Evolutionary conservation across 2,888 invertebrate genomes (phyloP).

Genomic region (Dolichopus griseipennis): DNA sequence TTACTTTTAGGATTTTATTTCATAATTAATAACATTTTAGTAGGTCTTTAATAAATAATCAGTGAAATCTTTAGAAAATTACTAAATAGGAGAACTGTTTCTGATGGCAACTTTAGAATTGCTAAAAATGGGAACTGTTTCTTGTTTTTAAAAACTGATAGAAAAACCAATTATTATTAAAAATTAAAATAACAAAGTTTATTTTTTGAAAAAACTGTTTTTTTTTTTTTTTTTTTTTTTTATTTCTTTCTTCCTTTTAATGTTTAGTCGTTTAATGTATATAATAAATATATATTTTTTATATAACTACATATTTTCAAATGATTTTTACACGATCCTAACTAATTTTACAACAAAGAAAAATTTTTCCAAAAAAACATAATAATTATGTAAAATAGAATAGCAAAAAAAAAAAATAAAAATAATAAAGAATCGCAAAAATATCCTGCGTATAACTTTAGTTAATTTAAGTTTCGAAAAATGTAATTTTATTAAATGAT

Average conservation of each 20-base stretch:
- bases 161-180: neutral
- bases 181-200: neutral
- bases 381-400: no score
- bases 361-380: neutral
- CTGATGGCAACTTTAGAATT: no score
- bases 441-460: neutral
- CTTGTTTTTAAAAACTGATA: no score
- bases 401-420: neutral
- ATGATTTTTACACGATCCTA: slow-evolving; percentile 1
- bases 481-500: neutral
- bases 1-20: no score
- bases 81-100: no score
- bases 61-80: no score
- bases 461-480: neutral
- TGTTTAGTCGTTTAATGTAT: neutral
- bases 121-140: no score
- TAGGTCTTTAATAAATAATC: no score
- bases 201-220: neutral
- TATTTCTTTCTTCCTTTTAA: neutral
- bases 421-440: neutral
- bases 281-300: neutral
- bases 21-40: no score
- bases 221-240: neutral
- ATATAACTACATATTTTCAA: neutral
- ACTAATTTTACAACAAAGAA: neutral